Base-by-base conservation (phyloP, 2,797 vertebrate genomes). In the Leptoclinus maculatus region DNA sequence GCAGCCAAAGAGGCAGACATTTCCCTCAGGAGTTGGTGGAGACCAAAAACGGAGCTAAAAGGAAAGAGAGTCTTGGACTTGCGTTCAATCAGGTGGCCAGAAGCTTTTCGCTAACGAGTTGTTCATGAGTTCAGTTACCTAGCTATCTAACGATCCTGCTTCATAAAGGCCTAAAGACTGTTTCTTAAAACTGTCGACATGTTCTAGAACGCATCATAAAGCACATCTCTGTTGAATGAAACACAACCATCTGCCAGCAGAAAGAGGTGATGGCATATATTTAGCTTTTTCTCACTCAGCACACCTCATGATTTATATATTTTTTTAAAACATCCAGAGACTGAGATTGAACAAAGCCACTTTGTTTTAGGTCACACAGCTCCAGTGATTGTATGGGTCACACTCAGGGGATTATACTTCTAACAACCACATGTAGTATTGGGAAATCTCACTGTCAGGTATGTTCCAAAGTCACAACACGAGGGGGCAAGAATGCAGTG, bases 381-480 rank as follows among this genome's bases (percentile, higher is more conserved):
- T 83, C 71, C 82, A 68, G 76, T 72, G 84, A 84, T 76, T 71
- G 58, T 76, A 76, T 71, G 71, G 76, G 71, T 86, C 82, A 75
- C 80, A 87, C 91, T 93, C 92, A 91, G 90, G 91, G 89, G 77
- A 84, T 86, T 71, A 76, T 43, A 76, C 39, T 39, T 74, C 39
- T 23, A 85, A 65, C 14, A 53, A 82, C 6, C 65, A 65, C 75
- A 87, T 89, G 85, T 91, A 89, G 82, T 83, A 84, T 81, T 80
- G 67, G 36, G 69, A 85, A 89, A 76, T 56, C 73, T 80, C 57
- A 64, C 66, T 36, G 62, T 88, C 68, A 62, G 71, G 43, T 86
- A 47, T 87, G 73, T 80, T 78, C 73, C 72, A 66, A 77, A 69
- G 56, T 81, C 54, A 62, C 71, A 73, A 62, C 63, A 49, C 54